A percentile compares a stretch with the other conserved stretches of the same genome.
Conservation (phyloP, 2,113 vertebrate genomes). For the Boleophthalmus pectinirostris region DNA sequence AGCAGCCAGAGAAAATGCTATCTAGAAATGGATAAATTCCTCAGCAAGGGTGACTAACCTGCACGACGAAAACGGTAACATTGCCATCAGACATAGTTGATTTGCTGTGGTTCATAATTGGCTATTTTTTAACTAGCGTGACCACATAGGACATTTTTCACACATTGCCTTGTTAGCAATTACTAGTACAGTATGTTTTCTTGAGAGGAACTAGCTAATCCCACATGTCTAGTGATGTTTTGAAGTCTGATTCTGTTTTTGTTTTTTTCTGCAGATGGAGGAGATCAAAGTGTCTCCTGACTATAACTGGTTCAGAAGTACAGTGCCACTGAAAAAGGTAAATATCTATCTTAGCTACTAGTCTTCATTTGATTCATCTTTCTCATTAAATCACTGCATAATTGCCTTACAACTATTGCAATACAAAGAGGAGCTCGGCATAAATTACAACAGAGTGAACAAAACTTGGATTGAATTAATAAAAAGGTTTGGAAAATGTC, state of each 20-base stretch:
- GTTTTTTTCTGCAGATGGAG: conserved; percentile 83
- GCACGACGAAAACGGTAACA: conserved; percentile 30
- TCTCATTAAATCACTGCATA: neutral
- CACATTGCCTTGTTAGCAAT: neutral
- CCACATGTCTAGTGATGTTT: neutral
- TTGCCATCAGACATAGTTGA: neutral
- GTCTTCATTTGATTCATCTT: neutral
- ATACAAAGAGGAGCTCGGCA: too few species aligned
- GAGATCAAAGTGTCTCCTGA: conserved; percentile 98
- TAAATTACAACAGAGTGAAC: neutral
- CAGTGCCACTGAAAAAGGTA: conserved; percentile 95
- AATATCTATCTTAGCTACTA: conserved; percentile 41
- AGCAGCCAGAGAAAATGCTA: conserved; percentile 43
- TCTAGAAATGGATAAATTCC: conserved; percentile 48
- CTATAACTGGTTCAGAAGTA: conserved; percentile 99
- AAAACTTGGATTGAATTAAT: neutral
- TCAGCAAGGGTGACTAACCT: conserved; percentile 45
- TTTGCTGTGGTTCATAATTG: neutral
- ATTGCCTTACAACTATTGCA: neutral
- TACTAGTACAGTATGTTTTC: neutral
- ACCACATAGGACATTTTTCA: neutral
- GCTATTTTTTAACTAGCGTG: neutral
- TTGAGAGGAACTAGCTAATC: neutral
- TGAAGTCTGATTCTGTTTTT: neutral
- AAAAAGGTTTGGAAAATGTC: neutral